A percentile compares a stretch with the other conserved stretches of the same genome.
phyloP scores from a whole-genome alignment of 1,140 invertebrate species.

The Schlechtendalia chinensis region DNA sequence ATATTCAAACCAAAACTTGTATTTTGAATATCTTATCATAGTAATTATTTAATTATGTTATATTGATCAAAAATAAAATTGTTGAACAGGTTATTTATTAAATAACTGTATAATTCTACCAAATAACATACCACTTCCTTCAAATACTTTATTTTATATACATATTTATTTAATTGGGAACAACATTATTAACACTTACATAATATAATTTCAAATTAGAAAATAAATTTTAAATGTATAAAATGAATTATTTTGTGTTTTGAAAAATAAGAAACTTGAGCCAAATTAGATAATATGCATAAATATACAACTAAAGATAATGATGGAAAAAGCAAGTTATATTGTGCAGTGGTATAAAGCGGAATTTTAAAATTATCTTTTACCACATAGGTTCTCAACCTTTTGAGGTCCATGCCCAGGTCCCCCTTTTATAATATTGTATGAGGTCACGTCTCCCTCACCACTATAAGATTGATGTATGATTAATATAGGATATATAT shows the following conservation, averaged over 20 bases:
- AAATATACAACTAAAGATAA: background rate
- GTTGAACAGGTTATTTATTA: background rate
- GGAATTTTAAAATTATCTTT: background rate
- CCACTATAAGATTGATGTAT: no score
- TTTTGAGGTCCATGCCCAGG: no score
- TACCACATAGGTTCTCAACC: no score
- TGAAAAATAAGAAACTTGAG: background rate
- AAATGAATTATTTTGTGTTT: background rate
- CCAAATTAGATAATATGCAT: background rate
- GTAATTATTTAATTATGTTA: background rate
- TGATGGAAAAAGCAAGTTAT: background rate
- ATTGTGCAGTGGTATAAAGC: background rate
- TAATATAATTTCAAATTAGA: background rate
- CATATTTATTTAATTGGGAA: no score
- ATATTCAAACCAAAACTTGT: background rate
- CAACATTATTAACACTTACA: no score
- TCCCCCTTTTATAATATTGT: no score
- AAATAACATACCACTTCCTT: no score
- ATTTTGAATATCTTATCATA: background rate
- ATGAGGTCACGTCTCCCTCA: no score
- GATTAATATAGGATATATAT: no score
- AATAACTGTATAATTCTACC: no score
- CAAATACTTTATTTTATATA: no score
- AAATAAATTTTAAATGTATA: background rate
- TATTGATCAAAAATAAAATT: background rate